Evolutionary conservation across 2,888 invertebrate genomes (phyloP).

Genomic region (Acanthosoma haemorrhoidale): DNA sequence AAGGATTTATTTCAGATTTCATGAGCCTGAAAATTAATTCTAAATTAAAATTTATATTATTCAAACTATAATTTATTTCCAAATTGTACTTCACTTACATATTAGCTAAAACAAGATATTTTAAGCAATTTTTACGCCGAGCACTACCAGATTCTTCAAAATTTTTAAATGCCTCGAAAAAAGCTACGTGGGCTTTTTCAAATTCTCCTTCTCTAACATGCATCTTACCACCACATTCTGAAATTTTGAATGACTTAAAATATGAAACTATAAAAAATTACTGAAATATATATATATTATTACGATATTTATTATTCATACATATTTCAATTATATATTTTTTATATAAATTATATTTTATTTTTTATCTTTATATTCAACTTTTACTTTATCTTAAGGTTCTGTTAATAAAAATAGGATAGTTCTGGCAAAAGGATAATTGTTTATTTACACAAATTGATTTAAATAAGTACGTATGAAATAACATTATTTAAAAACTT

Average conservation of each 20-base stretch:
- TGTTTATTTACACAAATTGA: no score
- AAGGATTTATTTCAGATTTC: conserved; percentile 99
- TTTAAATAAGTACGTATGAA: no score
- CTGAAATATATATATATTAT: not conserved
- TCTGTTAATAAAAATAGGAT: no score
- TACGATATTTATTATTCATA: conserved; percentile 61
- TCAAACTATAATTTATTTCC: not conserved
- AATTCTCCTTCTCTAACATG: conserved; percentile 97
- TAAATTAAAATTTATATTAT: not conserved
- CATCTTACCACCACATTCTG: conserved; percentile 98
- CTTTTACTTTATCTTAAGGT: no score
- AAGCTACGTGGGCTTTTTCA: conserved; percentile 97
- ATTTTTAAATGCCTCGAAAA: conserved; percentile 99
- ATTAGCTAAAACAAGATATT: conserved; percentile 95
- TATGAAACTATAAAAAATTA: not conserved
- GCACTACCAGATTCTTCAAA: conserved; percentile 99
- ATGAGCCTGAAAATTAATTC: conserved; percentile 54
- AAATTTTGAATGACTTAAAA: conserved; percentile 44
- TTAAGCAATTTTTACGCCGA: conserved; percentile 91
- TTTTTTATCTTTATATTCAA: no score
- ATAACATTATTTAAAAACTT: no score
- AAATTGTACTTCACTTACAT: conserved; percentile 66
- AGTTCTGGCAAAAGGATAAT: no score
- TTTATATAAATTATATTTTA: no score
- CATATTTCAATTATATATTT: no score